Base-by-base conservation (phyloP, 1,140 invertebrate genomes). In the Atta colombica region DNA sequence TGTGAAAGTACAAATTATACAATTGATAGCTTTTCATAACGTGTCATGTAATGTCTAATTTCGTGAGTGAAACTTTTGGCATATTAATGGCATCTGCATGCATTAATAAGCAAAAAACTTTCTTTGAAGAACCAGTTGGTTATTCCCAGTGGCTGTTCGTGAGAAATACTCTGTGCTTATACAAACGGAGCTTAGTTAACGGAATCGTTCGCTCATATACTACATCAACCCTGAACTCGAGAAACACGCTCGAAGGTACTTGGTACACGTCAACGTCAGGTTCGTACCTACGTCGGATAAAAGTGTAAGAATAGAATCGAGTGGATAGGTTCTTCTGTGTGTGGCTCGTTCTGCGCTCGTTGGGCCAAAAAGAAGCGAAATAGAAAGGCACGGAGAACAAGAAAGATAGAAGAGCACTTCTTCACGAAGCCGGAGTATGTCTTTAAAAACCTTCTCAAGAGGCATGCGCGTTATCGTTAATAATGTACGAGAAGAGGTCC, bases 241-340 rank as follows among this genome's bases (percentile, higher is more conserved):
- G 80, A 87, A 78, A 85, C 39, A 75, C 69, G 74, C 77, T 61
- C 49, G 86, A 63, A 88, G 80, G 74, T 69, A 89, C 87, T 91
- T 91, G 89, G 90, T 63, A 61, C 78, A 77, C 87, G 89, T 91
- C 90, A 91, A 91, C 65, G 90, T 91, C 90, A 90, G 39, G 58
- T 87, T 69, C 68, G 88, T 86, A 31, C 63, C 58, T 53, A 85
- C 58, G 69, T 69, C 81, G 66, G 39, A 74, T 39, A 72, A 91
- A 91, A 87, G 80, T 63, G 77, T 72, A 87, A 89, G 90, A 87
- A 90, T 91, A 90, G 89, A 91, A 65, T 87, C 77, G 87, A 90
- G 87, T 65, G 87, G 82, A 86, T 88, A 77, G 86, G 86, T 61
- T 71, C 72, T 66, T 82, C 60, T 31, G 18, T 45, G 53, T 31